Base-by-base conservation (phyloP, 30 jellyfish, hydroid and myxozoan genomes). In the Aurelia sp. region DNA sequence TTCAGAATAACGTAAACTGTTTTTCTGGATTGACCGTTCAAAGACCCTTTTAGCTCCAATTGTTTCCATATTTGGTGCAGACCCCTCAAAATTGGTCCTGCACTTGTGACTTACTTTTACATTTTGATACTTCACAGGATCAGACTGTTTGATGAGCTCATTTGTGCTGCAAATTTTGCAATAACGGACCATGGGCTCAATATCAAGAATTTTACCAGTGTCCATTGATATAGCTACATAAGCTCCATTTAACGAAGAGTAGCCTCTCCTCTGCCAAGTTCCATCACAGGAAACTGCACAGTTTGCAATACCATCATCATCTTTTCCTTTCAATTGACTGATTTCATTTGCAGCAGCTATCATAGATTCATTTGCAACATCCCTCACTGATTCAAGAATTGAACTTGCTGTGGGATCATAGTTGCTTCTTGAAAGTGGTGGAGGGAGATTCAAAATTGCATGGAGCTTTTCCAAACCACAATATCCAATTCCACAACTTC, bases 11-110 rank as follows among this genome's bases (percentile, higher is more conserved):
- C 65, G 65, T 66, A 74, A 55, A 74, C 85, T 73, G 30, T 73
- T 51, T 60, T 62, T 58, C 71, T 84, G 71, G 13, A 73, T 37
- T 58, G 90, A 84, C 47, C 94, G 71, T 33, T 74, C 16, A 23
- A 84, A 73, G 62, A 84, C 66, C 47, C 94, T 70, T 50, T 57
- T 71, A 21, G 73, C 94, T 41, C 91, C 94, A 44, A 73, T 91
- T 33, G 63, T 19, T 84, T 84, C 94, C 94, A 84, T 84, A 17
- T 84, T 74, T 19, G 73, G 58, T 27, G 94, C 90, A 72, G 94
- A 53, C 12, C 91, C 94, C 44, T 27, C 31, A 74, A 27, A 71
- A 59, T 84, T 72, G 4, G 13, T 47, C 58, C 57, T 51, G 69
- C 93, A 82, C 30, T 22, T 57, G 41, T 81, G 91, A 27, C 13